phyloP scores from a whole-genome alignment of 1,140 invertebrate genomes.

The Galleria mellonella region DNA sequence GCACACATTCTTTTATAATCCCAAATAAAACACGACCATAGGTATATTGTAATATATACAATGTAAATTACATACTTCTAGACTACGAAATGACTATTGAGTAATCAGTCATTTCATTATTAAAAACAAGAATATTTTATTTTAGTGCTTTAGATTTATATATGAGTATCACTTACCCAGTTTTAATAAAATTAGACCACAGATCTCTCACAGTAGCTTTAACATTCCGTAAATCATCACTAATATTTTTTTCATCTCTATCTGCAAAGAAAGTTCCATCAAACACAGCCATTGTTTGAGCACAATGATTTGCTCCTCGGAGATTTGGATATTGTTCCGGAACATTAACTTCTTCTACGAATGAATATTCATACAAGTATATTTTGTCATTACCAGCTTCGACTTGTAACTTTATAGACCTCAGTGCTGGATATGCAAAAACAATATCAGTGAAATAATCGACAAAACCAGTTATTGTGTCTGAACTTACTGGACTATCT shows the following conservation, averaged over 20 bases:
- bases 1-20: too few species aligned
- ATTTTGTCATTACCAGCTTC: constrained; percentile 3
- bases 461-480: neutral
- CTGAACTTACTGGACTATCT: neutral
- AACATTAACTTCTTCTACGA: neutral
- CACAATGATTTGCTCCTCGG: constrained; percentile 1
- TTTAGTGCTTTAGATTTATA: too few species aligned
- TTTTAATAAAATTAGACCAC: constrained; percentile 1
- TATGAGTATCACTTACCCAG: constrained; percentile 3
- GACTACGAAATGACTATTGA: too few species aligned
- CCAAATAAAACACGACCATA: too few species aligned
- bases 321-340: neutral
- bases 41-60: too few species aligned
- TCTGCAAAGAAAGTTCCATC: neutral
- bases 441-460: constrained; percentile 8
- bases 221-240: neutral
- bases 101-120: too few species aligned
- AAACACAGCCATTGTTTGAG: neutral
- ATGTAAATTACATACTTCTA: too few species aligned
- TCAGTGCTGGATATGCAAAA: constrained; percentile 1
- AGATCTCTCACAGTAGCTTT: neutral
- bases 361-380: constrained; percentile 6
- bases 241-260: neutral
- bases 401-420: constrained; percentile 1
- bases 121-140: too few species aligned